phyloP scores from a whole-genome alignment of 1,140 invertebrate species.

The Drosophila lacertosa region DNA sequence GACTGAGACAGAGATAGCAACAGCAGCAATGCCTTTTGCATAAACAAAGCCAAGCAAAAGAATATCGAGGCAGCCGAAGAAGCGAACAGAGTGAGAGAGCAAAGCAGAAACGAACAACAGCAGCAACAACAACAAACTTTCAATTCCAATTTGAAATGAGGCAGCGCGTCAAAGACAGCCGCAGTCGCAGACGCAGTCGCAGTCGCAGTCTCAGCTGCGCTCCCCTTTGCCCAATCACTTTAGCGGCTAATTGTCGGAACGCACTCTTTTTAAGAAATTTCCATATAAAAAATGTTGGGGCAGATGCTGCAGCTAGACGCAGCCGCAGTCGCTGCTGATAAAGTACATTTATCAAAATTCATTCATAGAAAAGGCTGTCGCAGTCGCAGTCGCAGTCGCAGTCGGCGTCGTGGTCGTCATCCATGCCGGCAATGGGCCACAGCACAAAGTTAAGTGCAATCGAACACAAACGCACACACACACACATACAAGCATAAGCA shows the following conservation, averaged over 20 bases:
- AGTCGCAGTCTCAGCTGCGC: background rate
- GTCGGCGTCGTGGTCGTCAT: slow-evolving; percentile 8
- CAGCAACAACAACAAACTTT: slow-evolving; percentile 61
- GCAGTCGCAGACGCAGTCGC: slow-evolving; percentile 17
- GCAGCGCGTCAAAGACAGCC: slow-evolving; percentile 76
- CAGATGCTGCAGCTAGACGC: slow-evolving; percentile 36
- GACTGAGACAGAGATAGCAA: slow-evolving; percentile 14
- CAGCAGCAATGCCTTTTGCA: slow-evolving; percentile 19
- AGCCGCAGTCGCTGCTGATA: slow-evolving; percentile 56
- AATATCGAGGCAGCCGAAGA: slow-evolving; percentile 1
- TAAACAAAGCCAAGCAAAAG: slow-evolving; percentile 41
- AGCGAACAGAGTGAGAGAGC: background rate
- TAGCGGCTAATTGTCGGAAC: slow-evolving; percentile 76
- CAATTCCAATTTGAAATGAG: slow-evolving; percentile 79
- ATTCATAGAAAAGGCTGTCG: slow-evolving; percentile 64
- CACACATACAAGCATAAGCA: slow-evolving; percentile 17
- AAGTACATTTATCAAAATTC: slow-evolving; percentile 80
- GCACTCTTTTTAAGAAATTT: slow-evolving; percentile 50
- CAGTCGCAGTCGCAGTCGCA: slow-evolving; percentile 1
- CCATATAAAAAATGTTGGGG: slow-evolving; percentile 61
- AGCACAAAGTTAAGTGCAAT: slow-evolving; percentile 36
- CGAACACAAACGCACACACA: slow-evolving; percentile 2
- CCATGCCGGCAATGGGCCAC: slow-evolving; percentile 40
- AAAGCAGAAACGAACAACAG: slow-evolving; percentile 42
- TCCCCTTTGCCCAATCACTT: slow-evolving; percentile 61